Conservation (phyloP, 1,140 invertebrate genomes). For the Neodiprion fabricii region DNA sequence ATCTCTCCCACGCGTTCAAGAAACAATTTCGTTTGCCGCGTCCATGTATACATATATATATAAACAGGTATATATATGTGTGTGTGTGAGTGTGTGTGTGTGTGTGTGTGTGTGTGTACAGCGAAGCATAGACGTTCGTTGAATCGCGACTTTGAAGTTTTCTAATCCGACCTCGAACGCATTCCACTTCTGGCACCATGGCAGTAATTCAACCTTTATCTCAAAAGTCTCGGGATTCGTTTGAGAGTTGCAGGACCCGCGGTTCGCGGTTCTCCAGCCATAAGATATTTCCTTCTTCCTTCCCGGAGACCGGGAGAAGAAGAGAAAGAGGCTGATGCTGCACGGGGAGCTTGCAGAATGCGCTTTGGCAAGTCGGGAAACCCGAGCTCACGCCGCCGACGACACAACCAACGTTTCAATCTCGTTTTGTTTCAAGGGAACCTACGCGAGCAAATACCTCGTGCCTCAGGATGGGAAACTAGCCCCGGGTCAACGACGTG, state of each 20-base stretch:
- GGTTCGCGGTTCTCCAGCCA: not conserved
- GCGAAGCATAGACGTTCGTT: not conserved
- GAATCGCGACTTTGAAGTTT: constrained; percentile 7
- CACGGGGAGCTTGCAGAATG: too few species aligned
- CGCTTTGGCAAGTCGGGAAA: constrained; percentile 22
- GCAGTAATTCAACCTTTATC: constrained; percentile 7
- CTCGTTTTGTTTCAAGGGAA: constrained; percentile 30
- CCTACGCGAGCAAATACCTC: constrained; percentile 30
- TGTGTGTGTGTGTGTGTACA: too few species aligned
- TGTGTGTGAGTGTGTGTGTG: too few species aligned
- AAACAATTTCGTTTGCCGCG: constrained; percentile 58
- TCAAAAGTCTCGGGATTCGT: constrained; percentile 1
- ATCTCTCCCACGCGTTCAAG: constrained; percentile 25
- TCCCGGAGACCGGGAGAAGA: too few species aligned
- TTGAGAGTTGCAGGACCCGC: not conserved
- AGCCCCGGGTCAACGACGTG: constrained; percentile 11
- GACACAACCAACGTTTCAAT: constrained; percentile 28
- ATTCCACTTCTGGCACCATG: not conserved
- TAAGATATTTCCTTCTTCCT: not conserved
- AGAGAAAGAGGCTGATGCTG: too few species aligned
- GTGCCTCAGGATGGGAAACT: not conserved
- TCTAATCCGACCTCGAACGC: constrained; percentile 3
- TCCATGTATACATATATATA: not conserved
- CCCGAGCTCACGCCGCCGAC: constrained; percentile 11
- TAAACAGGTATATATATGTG: too few species aligned